A percentile compares a stretch with the other conserved stretches of the same genome.
Evolutionary conservation across 2,797 vertebrate species (phyloP).

Genomic region (Tapera naevia): DNA sequence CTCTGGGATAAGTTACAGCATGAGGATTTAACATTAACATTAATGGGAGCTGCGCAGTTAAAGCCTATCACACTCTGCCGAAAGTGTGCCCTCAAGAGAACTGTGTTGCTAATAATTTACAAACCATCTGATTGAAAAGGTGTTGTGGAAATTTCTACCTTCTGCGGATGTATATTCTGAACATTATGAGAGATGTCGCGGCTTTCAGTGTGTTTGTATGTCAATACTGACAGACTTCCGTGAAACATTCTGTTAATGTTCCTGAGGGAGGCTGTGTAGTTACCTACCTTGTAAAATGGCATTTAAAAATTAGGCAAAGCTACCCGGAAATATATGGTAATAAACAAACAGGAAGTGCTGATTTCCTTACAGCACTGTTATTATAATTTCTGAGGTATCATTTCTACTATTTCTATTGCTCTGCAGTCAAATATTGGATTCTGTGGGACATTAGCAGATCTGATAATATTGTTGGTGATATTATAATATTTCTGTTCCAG

Average conservation of each 20-base stretch:
- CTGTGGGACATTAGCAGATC: background rate
- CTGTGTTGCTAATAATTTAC: background rate
- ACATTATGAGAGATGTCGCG: background rate
- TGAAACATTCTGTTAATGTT: background rate
- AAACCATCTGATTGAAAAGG: background rate
- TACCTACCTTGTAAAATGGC: background rate
- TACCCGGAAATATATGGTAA: background rate
- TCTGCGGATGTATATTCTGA: background rate
- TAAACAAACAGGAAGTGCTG: background rate
- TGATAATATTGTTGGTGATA: background rate
- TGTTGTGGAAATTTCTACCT: background rate
- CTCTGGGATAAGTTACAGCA: constrained; percentile 30
- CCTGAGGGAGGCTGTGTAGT: background rate
- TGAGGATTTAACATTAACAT: constrained; percentile 19
- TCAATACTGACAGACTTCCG: background rate
- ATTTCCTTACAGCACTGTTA: background rate
- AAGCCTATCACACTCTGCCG: background rate
- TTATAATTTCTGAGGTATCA: background rate
- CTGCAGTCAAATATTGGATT: background rate
- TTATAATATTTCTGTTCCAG: background rate
- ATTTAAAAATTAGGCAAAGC: background rate
- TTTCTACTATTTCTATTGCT: background rate
- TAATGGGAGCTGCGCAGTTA: background rate
- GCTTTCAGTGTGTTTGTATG: background rate
- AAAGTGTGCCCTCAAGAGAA: background rate